Conservation (phyloP, 2,797 vertebrate genomes). For the Takifugu ocellatus region DNA sequence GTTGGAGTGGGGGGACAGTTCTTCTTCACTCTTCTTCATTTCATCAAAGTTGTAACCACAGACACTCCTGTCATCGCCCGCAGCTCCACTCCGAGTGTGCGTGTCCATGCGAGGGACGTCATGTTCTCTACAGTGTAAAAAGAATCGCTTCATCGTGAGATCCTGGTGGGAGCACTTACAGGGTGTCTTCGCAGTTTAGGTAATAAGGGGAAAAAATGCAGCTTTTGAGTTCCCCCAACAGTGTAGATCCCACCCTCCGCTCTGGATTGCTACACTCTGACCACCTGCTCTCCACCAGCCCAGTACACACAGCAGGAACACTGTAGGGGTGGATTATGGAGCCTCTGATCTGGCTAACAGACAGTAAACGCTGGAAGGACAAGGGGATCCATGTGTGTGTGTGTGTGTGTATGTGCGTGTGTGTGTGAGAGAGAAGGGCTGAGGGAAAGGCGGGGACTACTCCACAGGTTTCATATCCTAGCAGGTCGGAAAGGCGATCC, state of each 20-base stretch:
- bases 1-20: neutral
- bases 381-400: neutral
- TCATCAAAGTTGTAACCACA: neutral
- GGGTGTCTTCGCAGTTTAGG: neutral
- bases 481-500: constrained; percentile 41
- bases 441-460: constrained; percentile 8
- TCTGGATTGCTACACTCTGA: constrained; percentile 19
- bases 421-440: neutral
- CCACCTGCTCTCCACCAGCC: constrained; percentile 13
- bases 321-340: constrained; percentile 37
- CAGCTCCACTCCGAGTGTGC: no score
- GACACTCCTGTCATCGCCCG: no score
- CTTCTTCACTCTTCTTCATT: neutral
- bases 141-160: neutral
- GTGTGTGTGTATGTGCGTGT: no score
- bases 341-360: constrained; percentile 63
- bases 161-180: neutral
- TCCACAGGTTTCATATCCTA: constrained; percentile 27
- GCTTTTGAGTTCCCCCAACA: constrained; percentile 29
- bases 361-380: constrained; percentile 54
- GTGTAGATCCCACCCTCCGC: constrained; percentile 10
- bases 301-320: constrained; percentile 33
- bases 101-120: neutral
- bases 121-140: neutral
- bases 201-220: constrained; percentile 12